Percentiles rank a stretch among this genome's conserved stretches.
Evolutionary conservation across 2,888 invertebrate genomes (phyloP).

Genomic region (Andrena camellia): DNA sequence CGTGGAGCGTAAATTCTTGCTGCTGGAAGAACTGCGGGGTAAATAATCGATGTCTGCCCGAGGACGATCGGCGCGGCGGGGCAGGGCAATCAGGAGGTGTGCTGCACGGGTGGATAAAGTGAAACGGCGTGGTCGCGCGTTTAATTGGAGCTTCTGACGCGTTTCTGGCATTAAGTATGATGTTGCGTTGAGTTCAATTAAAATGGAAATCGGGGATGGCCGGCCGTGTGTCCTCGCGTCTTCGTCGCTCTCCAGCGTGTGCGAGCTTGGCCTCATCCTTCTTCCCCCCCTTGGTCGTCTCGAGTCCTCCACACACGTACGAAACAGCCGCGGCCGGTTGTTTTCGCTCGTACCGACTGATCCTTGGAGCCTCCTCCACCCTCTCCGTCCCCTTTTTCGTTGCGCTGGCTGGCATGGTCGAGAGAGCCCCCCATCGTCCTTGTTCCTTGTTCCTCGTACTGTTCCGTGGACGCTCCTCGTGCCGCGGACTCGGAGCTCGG

Average conservation of each 20-base stretch:
- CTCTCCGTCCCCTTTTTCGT: conserved; percentile 21
- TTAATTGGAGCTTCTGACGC: conserved; percentile 82
- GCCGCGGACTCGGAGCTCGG: conserved; percentile 19
- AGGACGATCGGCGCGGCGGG: conserved; percentile 54
- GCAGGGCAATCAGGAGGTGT: conserved; percentile 69
- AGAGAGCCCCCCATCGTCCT: conserved; percentile 30
- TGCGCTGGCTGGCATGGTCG: conserved; percentile 14
- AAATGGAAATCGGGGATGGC: conserved; percentile 83
- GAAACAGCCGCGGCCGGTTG: conserved; percentile 55
- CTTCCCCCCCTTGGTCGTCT: conserved; percentile 19
- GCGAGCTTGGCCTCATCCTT: conserved; percentile 29
- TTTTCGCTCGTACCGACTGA: conserved; percentile 33
- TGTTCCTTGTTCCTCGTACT: conserved; percentile 27
- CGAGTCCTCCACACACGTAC: conserved; percentile 48
- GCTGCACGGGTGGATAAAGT: conserved; percentile 76
- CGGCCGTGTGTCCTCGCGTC: conserved; percentile 58
- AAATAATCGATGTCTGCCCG: conserved; percentile 67
- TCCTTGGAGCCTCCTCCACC: conserved; percentile 26
- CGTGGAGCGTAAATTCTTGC: conserved; percentile 20
- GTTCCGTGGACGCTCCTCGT: conserved; percentile 30
- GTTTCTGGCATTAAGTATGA: conserved; percentile 84
- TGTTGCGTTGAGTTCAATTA: conserved; percentile 84
- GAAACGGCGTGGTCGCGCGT: conserved; percentile 79
- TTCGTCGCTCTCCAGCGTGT: conserved; percentile 26
- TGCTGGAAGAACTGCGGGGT: conserved; percentile 59